These are phyloP conservation scores for Cygnus atratus DNA, from an alignment of 2,113 vertebrate genomes.

Conservation along the genomic window DNA sequence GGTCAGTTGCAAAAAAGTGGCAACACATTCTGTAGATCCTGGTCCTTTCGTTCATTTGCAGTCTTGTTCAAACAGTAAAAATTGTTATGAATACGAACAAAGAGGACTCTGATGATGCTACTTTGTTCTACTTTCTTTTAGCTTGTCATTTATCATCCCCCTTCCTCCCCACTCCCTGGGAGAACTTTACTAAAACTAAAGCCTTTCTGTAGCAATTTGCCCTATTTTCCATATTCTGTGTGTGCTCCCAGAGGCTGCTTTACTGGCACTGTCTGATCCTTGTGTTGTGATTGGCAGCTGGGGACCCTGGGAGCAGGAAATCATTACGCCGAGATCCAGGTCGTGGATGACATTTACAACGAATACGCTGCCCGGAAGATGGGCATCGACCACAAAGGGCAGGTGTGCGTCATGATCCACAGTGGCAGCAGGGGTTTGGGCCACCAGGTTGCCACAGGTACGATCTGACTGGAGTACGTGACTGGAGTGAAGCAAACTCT, in stretches of 20 bases:
- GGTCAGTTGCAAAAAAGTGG: not conserved
- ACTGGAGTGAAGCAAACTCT: not conserved
- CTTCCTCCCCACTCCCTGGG: not conserved
- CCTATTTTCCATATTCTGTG: accelerated
- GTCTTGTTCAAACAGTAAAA: not conserved
- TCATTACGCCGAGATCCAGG: conserved; percentile 97
- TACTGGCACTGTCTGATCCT: not conserved
- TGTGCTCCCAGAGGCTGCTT: not conserved
- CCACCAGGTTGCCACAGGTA: conserved; percentile 98
- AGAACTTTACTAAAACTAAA: not conserved
- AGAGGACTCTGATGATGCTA: not conserved
- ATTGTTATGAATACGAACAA: not conserved
- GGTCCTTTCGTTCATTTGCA: not conserved
- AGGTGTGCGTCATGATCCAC: conserved; percentile 99
- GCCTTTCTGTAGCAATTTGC: not conserved
- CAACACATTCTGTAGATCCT: not conserved
- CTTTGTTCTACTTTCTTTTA: not conserved
- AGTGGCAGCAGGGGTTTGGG: conserved; percentile 96
- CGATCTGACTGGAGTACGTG: not conserved
- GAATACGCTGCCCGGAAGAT: conserved; percentile 98
- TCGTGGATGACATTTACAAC: conserved; percentile 97
- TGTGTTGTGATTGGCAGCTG: conserved; percentile 77
- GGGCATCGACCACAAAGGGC: conserved; percentile 98
- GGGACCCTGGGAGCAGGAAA: conserved; percentile 97
- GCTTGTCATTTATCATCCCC: not conserved